Evolutionary conservation across 2,888 invertebrate species (phyloP), one percentile per base, ranked within the genome.

Genomic region (Dryomyza anilis): DNA sequence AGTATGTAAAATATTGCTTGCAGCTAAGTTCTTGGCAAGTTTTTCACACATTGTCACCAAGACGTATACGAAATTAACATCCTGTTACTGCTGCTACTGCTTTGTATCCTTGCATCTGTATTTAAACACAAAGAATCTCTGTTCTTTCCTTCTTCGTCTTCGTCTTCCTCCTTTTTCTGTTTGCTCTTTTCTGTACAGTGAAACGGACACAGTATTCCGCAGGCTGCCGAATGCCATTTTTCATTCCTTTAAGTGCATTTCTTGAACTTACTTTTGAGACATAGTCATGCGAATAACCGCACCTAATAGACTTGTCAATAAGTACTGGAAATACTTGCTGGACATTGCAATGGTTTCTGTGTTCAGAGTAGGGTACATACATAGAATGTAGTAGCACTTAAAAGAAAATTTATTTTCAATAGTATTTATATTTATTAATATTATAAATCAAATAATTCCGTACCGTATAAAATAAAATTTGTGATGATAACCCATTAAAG

Each of bases 301-400:
- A 56, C 56, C 46, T 63, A 63, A 63, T 63, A 56, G 48, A 63
- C 56, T 63, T 56, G 63, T 48, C 63, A 55, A 46, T 55, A 63
- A 27, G n/a, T 57, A 43, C 39, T 25, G 8, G n/a, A n/a, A 43
- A n/a, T n/a, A n/a, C n/a, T n/a, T n/a, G n/a, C n/a, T n/a, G n/a
- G n/a, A n/a, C n/a, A n/a, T n/a, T n/a, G n/a, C n/a, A n/a, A n/a
- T n/a, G n/a, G n/a, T n/a, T n/a, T n/a, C n/a, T n/a, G n/a, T n/a
- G n/a, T n/a, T n/a, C n/a, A n/a, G n/a, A n/a, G n/a, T n/a, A n/a
- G n/a, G n/a, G n/a, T n/a, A n/a, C n/a, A n/a, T n/a, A n/a, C n/a
- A n/a, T n/a, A n/a, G n/a, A n/a, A n/a, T n/a, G n/a, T n/a, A n/a
- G n/a, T n/a, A n/a, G n/a, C n/a, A n/a, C n/a, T n/a, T n/a, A n/a